Conservation (phyloP, 2,888 invertebrate genomes). For the Laothoe populi region DNA sequence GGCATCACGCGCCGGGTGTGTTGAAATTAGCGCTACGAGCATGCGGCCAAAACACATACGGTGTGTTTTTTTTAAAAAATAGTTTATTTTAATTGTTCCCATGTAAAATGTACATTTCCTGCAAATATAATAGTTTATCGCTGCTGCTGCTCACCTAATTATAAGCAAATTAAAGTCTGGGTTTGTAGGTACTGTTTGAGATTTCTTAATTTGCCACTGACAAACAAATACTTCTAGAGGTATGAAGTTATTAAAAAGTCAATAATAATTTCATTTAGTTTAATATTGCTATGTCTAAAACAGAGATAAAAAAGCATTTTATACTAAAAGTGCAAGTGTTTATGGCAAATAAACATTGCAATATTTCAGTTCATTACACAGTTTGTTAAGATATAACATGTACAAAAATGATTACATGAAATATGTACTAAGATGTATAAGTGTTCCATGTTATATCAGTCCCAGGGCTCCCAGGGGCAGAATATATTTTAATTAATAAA, state of each 20-base stretch:
- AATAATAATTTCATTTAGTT: constrained; percentile 47
- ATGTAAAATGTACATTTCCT: no score
- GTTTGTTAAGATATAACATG: constrained; percentile 12
- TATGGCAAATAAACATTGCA: neutral
- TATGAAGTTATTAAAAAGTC: neutral
- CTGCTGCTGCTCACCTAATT: no score
- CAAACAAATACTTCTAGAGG: neutral
- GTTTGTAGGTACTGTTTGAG: no score
- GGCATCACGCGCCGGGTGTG: no score
- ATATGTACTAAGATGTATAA: constrained; percentile 24
- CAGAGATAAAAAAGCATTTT: constrained; percentile 21
- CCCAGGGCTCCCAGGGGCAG: constrained; percentile 31
- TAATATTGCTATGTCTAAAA: constrained; percentile 42
- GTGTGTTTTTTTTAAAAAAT: no score
- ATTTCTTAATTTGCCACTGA: no score
- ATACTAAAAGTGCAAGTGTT: constrained; percentile 12
- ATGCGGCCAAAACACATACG: no score
- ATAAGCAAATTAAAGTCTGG: no score
- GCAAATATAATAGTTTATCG: no score
- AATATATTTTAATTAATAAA: constrained; percentile 24
- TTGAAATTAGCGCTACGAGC: no score
- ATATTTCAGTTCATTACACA: constrained; percentile 25
- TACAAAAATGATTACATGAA: constrained; percentile 14
- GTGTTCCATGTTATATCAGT: constrained; percentile 20
- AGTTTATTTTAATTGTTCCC: no score